Base-by-base conservation (phyloP, 2,888 invertebrate species). In the Blastobasis adustella region DNA sequence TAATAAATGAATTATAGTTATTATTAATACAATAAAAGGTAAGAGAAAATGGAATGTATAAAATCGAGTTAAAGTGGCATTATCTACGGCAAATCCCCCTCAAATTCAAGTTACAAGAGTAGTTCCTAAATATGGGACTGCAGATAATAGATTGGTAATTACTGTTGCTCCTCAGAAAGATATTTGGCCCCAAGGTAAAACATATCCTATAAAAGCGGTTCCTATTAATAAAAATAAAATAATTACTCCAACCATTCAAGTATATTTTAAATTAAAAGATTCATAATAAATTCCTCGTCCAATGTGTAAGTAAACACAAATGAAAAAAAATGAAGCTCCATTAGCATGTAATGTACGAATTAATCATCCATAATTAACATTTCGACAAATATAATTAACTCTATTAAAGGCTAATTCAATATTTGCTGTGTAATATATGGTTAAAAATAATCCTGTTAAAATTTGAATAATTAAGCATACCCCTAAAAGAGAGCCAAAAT, bases 111-210 rank as follows among this genome's bases (percentile, higher is more conserved):
- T 86, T 0, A 94, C 92, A 79, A 94, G 64, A 58, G 69, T 74
- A 53, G 69, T 77, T 9, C 93, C 94, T 80, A 94, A 65, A 60
- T 91, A 93, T 0, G 94, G 94, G 7, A 94, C 90, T 4, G 93
- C 93, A 0, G 94, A 94, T 56, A 94, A 55, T 63, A 95, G 64
- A 69, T 93, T 94, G 40, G 93, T 93, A 91, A 94, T 94, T n/a
- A 94, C 93, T 43, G 93, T 94, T 0, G 94, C 93, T 1, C 93
- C 93, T 90, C 94, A 94, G 74, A 93, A 94, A 1, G 93, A 94
- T 90, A 95, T 95, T 92, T 95, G 94, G 6, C 94, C 94, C 80
- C 94, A 94, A 1, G 93, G 93, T 66, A 94, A 58, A 0, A 94
- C 93, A 86, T 95, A 95, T 0, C 94, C 94, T 89, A 94, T 82